Percentiles rank a stretch among this genome's conserved stretches.
These are phyloP conservation scores for Peromyscus attwateri DNA, from an alignment of 2,797 vertebrate genomes.

Conservation along the genomic window DNA sequence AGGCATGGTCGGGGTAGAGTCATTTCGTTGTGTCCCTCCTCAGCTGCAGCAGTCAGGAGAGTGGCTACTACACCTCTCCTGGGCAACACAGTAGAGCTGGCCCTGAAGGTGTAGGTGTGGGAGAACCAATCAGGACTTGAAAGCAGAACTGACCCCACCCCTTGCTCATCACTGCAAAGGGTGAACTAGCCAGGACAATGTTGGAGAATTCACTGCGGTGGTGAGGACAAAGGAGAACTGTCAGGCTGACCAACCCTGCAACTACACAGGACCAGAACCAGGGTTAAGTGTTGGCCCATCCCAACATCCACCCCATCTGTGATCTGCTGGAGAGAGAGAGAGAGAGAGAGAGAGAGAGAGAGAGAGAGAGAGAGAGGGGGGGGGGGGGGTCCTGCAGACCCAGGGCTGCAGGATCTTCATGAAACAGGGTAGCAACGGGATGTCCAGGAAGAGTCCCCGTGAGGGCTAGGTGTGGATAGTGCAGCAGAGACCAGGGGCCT, in stretches of 20 bases:
- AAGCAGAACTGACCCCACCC: not conserved
- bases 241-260: not conserved
- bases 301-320: not conserved
- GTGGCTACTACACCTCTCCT: not conserved
- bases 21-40: not conserved
- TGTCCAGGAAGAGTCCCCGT: not conserved
- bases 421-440: not conserved
- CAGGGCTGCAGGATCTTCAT: not conserved
- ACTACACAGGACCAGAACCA: not conserved
- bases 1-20: not conserved
- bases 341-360: not conserved
- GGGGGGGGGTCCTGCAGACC: rapidly evolving
- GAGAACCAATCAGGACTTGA: not conserved
- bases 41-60: not conserved
- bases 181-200: not conserved
- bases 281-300: not conserved
- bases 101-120: not conserved
- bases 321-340: not conserved
- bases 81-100: not conserved
- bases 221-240: not conserved
- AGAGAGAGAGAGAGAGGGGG: not conserved
- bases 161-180: not conserved
- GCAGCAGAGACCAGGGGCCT: not conserved
- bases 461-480: too few relatives aligned
- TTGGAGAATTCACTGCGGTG: not conserved